phyloP scores from a whole-genome alignment of 2,113 vertebrate genomes.

The Limanda limanda region DNA sequence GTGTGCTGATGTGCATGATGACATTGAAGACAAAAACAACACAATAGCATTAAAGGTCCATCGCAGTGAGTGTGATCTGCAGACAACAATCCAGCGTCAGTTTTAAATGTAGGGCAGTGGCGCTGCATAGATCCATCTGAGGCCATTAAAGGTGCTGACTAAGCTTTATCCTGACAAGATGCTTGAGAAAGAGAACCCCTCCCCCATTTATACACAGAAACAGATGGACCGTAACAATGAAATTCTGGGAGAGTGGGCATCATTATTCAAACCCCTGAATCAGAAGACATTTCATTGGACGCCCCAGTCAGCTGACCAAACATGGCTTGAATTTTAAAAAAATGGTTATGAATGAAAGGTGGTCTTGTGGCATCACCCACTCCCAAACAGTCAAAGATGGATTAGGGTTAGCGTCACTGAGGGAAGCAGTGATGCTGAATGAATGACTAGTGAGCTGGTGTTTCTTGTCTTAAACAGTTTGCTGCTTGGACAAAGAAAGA shows the following conservation, averaged over 20 bases:
- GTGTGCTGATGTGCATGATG: not conserved
- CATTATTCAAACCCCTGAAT: constrained; percentile 39
- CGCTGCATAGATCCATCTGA: not conserved
- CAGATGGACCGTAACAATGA: constrained; percentile 75
- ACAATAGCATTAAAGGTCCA: not conserved
- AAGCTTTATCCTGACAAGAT: constrained; percentile 11
- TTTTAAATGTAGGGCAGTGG: not conserved
- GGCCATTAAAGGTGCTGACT: not conserved
- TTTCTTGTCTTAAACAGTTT: constrained; percentile 16
- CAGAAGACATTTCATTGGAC: constrained; percentile 48
- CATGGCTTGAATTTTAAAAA: constrained; percentile 41
- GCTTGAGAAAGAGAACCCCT: constrained; percentile 44
- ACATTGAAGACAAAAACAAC: not conserved
- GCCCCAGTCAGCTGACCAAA: constrained; percentile 57
- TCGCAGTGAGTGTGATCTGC: not conserved
- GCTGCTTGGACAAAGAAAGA: constrained; percentile 26
- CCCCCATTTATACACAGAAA: constrained; percentile 45
- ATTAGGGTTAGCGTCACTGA: not conserved
- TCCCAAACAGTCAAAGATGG: constrained; percentile 10
- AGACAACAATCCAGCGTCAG: not conserved
- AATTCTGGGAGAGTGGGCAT: constrained; percentile 42
- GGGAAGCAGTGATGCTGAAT: not conserved
- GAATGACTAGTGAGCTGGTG: not conserved
- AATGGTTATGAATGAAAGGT: constrained; percentile 5
- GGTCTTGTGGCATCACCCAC: constrained; percentile 6